These are phyloP conservation scores for Cryptocephalus moraei DNA, from an alignment of 2,888 invertebrate genomes.

Conservation along the genomic window DNA sequence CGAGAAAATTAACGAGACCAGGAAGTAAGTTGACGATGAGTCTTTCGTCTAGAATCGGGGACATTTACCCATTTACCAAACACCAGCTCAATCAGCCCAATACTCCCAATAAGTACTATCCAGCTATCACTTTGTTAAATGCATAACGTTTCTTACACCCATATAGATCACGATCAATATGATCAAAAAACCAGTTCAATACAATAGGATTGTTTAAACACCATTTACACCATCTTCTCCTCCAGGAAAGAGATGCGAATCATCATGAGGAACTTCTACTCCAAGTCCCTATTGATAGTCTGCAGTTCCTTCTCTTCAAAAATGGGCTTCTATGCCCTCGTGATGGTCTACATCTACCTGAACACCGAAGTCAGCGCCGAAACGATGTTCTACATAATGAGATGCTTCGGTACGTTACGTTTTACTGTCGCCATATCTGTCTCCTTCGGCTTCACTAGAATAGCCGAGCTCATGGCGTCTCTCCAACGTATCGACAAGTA, in stretches of 20 bases:
- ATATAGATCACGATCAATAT: too few relatives aligned
- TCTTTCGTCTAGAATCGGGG: neutral
- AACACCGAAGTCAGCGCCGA: conserved; percentile 18
- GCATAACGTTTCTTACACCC: too few relatives aligned
- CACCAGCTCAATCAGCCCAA: too few relatives aligned
- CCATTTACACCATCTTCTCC: too few relatives aligned
- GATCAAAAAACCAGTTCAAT: too few relatives aligned
- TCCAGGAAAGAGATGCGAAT: conserved; percentile 20
- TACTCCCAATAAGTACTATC: too few relatives aligned
- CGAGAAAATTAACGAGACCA: conserved; percentile 42
- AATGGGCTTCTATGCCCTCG: conserved; percentile 21
- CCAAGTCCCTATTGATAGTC: conserved; percentile 24
- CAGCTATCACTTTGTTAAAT: too few relatives aligned
- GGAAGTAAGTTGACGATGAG: conserved; percentile 17
- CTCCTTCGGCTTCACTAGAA: conserved; percentile 18
- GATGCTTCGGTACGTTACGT: conserved; percentile 16
- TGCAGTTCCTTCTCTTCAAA: conserved; percentile 23
- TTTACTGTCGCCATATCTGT: conserved; percentile 18
- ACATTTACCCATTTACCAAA: too few relatives aligned
- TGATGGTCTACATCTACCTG: conserved; percentile 21
- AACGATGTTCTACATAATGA: conserved; percentile 21
- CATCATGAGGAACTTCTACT: conserved; percentile 15
- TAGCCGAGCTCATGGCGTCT: conserved; percentile 22
- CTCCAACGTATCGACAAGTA: conserved; percentile 17
- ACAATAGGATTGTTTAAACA: too few relatives aligned